phyloP scores from a whole-genome alignment of 2,888 invertebrate genomes.

The Clistopyga incitator region DNA sequence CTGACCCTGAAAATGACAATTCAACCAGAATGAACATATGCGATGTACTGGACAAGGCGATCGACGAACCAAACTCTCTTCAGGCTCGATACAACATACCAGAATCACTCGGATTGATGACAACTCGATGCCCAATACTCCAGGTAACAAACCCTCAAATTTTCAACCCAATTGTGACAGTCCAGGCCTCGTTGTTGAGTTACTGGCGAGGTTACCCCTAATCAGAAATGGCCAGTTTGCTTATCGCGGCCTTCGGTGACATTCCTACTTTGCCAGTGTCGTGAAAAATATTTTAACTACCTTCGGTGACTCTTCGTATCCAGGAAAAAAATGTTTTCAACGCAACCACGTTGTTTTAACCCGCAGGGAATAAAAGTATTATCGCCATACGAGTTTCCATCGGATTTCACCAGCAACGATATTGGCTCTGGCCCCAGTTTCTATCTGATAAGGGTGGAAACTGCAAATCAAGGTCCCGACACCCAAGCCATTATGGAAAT shows the following conservation, averaged over 20 bases:
- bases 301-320: not conserved
- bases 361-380: constrained; percentile 42
- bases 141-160: constrained; percentile 40
- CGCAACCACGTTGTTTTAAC: not conserved
- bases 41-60: constrained; percentile 52
- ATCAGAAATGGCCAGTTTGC: not conserved
- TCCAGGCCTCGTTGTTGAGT: not conserved
- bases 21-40: constrained; percentile 55
- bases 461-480: constrained; percentile 18
- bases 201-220: no score
- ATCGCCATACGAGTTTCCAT: constrained; percentile 52
- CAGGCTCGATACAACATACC: constrained; percentile 47
- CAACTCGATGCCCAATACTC: constrained; percentile 58
- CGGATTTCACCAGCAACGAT: constrained; percentile 43
- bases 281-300: not conserved
- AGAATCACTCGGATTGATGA: constrained; percentile 53
- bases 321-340: not conserved
- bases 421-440: constrained; percentile 40
- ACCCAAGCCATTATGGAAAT: constrained; percentile 46
- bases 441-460: constrained; percentile 58
- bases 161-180: not conserved
- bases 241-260: not conserved
- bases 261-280: not conserved
- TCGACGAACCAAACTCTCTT: constrained; percentile 29
- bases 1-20: constrained; percentile 11